These are phyloP conservation scores for Platycnemis pennipes DNA, from an alignment of 2,888 invertebrate genomes.

Conservation along the genomic window DNA sequence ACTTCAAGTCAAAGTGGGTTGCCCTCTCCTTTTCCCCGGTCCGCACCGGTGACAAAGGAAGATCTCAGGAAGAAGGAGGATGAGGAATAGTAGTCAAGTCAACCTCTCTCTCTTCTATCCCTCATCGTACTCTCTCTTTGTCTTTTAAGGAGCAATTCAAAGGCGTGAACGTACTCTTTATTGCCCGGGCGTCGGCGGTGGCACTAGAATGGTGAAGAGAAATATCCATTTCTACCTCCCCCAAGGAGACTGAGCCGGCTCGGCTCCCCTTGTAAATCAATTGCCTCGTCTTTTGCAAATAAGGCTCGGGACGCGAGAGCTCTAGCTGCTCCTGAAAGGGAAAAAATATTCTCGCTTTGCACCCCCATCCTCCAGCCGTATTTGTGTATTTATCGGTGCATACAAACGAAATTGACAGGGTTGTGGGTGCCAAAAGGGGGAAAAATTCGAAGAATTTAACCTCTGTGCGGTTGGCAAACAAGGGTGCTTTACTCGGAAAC, in stretches of 20 bases:
- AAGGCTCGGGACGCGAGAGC: background rate
- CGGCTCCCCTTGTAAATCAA: slow-evolving; percentile 1
- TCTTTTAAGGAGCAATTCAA: background rate
- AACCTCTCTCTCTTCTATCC: background rate
- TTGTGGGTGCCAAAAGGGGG: background rate
- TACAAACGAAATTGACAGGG: background rate
- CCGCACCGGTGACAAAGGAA: background rate
- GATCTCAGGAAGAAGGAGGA: background rate
- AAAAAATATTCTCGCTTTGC: background rate
- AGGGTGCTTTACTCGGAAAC: background rate
- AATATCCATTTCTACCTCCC: background rate
- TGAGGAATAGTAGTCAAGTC: background rate
- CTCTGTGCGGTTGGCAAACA: background rate
- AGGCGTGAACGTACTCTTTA: slow-evolving; percentile 20
- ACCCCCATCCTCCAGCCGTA: background rate
- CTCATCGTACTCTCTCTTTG: background rate
- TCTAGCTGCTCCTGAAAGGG: background rate
- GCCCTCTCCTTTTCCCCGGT: background rate
- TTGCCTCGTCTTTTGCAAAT: slow-evolving; percentile 7
- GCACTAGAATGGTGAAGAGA: background rate
- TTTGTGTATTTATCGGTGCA: background rate
- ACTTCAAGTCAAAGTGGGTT: background rate
- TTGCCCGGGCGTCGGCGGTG: background rate
- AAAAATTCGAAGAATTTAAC: background rate
- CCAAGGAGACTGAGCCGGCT: background rate